A percentile compares a stretch with the other conserved stretches of the same genome.
phyloP scores from a whole-genome alignment of 1,140 invertebrate genomes.

The Megathymus violae region DNA sequence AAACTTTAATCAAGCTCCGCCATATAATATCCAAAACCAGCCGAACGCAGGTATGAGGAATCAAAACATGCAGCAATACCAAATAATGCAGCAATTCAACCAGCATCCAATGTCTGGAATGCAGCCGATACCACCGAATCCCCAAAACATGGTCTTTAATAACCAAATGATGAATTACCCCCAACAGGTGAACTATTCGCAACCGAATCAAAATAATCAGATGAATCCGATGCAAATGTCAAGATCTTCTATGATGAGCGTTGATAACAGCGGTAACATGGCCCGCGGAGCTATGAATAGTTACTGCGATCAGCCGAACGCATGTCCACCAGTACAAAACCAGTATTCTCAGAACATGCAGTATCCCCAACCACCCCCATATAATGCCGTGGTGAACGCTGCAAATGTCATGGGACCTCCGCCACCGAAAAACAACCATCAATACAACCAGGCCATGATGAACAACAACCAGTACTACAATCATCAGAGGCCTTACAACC shows the following conservation, averaged over 20 bases:
- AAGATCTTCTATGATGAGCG: conserved; percentile 73
- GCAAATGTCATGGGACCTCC: conserved; percentile 74
- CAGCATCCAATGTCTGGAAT: conserved; percentile 42
- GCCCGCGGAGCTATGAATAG: conserved; percentile 63
- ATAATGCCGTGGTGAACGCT: conserved; percentile 62
- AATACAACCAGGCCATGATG: conserved; percentile 75
- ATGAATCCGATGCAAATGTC: conserved; percentile 76
- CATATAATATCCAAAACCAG: conserved; percentile 63
- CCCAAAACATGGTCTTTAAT: conserved; percentile 62
- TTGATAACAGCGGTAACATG: conserved; percentile 75
- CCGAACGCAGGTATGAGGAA: conserved; percentile 53
- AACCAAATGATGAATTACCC: conserved; percentile 79
- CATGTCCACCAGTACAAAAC: conserved; percentile 51
- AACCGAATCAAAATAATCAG: conserved; percentile 76
- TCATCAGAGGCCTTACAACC: conserved; percentile 72
- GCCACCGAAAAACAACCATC: conserved; percentile 76
- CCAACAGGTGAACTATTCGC: conserved; percentile 65
- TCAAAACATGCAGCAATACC: conserved; percentile 73
- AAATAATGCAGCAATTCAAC: conserved; percentile 66
- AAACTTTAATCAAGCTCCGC: conserved; percentile 59
- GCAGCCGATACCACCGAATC: conserved; percentile 45
- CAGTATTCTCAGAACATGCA: conserved; percentile 68
- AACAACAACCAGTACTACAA: conserved; percentile 78
- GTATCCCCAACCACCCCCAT: conserved; percentile 72
- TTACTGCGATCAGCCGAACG: conserved; percentile 61